phyloP scores from a whole-genome alignment of 2,113 vertebrate species.

The Thomomys bottae region DNA sequence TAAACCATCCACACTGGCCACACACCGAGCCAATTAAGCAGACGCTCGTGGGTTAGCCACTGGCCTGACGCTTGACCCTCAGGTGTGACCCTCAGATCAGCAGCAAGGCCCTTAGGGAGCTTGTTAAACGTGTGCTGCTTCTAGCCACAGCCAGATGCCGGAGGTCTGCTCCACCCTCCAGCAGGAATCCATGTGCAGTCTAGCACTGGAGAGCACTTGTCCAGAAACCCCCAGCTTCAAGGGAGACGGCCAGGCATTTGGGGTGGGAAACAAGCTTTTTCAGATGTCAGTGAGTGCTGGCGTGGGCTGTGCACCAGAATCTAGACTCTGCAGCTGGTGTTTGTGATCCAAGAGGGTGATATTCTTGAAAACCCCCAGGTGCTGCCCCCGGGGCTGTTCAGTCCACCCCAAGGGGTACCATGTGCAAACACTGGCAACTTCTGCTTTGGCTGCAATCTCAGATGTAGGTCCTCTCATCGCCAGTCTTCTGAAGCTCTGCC shows the following conservation, averaged over 20 bases:
- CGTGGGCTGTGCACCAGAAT: neutral
- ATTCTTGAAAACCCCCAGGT: neutral
- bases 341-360: neutral
- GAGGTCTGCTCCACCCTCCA: neutral
- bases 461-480: neutral
- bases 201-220: neutral
- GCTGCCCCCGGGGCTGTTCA: neutral
- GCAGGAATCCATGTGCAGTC: neutral
- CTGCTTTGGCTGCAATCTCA: neutral
- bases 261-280: fast-evolving
- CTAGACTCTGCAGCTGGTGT: fast-evolving
- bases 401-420: neutral
- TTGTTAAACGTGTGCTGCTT: neutral
- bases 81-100: neutral
- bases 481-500: no score
- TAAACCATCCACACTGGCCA: neutral
- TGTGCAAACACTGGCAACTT: neutral
- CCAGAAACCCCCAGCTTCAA: neutral
- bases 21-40: neutral
- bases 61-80: neutral
- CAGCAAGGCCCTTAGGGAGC: neutral
- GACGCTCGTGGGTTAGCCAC: neutral
- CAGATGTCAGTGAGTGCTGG: neutral
- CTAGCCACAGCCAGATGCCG: neutral
- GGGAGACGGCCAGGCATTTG: fast-evolving